A percentile compares a stretch with the other conserved stretches of the same genome.
Evolutionary conservation across 2,113 vertebrate species (phyloP).

Genomic region (Trogon melanurus): DNA sequence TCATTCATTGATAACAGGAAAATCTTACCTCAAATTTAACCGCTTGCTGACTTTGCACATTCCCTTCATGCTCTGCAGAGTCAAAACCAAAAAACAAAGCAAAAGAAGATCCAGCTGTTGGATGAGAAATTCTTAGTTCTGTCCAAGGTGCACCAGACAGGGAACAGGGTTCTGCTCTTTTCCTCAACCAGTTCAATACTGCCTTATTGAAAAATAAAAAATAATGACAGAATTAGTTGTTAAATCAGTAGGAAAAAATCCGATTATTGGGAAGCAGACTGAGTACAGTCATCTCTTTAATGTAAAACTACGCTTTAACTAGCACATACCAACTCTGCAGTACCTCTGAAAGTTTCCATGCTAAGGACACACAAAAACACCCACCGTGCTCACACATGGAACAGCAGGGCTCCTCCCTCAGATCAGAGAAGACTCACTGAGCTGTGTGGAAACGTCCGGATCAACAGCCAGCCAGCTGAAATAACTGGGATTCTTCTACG

Average conservation of each 20-base stretch:
- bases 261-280: neutral
- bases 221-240: neutral
- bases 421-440: neutral
- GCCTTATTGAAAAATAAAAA: neutral
- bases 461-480: neutral
- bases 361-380: neutral
- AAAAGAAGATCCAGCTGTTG: neutral
- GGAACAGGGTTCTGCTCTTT: neutral
- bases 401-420: neutral
- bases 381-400: neutral
- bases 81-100: neutral
- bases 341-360: neutral
- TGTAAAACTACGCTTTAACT: neutral
- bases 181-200: neutral
- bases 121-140: neutral
- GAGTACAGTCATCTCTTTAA: neutral
- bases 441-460: neutral
- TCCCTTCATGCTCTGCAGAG: neutral
- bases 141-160: neutral
- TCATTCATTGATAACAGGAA: accelerated
- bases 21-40: neutral
- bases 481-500: neutral
- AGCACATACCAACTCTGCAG: accelerated
- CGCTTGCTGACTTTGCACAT: neutral
- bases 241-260: neutral